Conservation (phyloP, 2,113 vertebrate genomes). For the Pterophyllum scalare region DNA sequence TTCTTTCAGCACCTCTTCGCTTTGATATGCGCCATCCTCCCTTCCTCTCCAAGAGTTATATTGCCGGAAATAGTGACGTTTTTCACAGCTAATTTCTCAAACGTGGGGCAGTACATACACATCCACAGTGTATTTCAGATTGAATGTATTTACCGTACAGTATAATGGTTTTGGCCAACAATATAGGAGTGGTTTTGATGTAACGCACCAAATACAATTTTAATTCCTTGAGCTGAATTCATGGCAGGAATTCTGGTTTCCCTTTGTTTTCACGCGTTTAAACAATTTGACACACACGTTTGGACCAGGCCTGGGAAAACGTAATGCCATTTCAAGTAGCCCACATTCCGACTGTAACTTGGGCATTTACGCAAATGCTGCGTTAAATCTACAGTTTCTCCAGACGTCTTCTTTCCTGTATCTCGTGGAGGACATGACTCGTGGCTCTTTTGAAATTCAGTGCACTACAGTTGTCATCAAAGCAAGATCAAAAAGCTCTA, state of each 20-base stretch:
- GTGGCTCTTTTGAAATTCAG: slow-evolving; percentile 83
- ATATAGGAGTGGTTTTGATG: rapidly evolving
- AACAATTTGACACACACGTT: not conserved
- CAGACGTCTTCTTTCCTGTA: slow-evolving; percentile 74
- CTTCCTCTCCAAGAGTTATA: slow-evolving; percentile 88
- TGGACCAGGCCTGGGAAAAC: not conserved
- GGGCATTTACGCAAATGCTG: not conserved
- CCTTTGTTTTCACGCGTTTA: not conserved
- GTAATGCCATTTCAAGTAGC: not conserved
- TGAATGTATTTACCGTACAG: not conserved
- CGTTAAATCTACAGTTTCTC: not conserved
- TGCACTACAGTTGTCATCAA: slow-evolving; percentile 84
- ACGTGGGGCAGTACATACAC: not conserved
- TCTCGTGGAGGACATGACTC: slow-evolving; percentile 73
- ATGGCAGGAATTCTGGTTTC: not conserved
- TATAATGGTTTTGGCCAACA: not conserved
- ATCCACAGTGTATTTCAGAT: not conserved
- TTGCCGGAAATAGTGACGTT: slow-evolving; percentile 87
- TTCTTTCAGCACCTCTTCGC: slow-evolving; percentile 86
- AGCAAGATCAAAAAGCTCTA: slow-evolving; percentile 79
- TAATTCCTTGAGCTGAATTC: not conserved
- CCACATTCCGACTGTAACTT: not conserved
- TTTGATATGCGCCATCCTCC: slow-evolving; percentile 92
- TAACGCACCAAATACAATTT: no score
- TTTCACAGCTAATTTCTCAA: slow-evolving; percentile 86